Percentiles rank a stretch among this genome's conserved stretches.
Evolutionary conservation across 2,888 invertebrate species (phyloP).

Genomic region (Seira sanloemensis): DNA sequence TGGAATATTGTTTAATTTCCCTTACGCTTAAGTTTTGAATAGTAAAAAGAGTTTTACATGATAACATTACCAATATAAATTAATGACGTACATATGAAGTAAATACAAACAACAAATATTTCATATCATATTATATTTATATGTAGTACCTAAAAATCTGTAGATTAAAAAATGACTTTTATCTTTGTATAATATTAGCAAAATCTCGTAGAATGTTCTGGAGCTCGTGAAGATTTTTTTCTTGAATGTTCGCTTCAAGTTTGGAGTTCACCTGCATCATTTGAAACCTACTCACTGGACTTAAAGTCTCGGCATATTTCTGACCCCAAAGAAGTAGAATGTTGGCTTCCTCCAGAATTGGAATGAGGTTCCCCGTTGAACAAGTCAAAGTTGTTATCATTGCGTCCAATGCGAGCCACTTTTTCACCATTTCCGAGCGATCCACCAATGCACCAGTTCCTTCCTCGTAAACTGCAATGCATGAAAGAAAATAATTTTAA

Average conservation of each 20-base stretch:
- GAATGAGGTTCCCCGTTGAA: conserved; percentile 73
- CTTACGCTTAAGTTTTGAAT: conserved; percentile 8
- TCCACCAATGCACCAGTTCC: conserved; percentile 65
- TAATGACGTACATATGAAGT: not conserved
- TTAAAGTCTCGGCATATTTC: conserved; percentile 72
- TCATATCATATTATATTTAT: not conserved
- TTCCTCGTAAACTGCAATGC: conserved; percentile 59
- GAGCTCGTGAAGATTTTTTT: conserved; percentile 72
- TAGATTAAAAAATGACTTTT: conserved; percentile 58
- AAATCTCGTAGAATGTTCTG: conserved; percentile 73
- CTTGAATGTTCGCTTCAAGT: conserved; percentile 72
- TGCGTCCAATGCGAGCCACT: conserved; percentile 73
- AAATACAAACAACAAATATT: not conserved
- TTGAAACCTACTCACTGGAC: conserved; percentile 72
- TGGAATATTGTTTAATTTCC: not conserved
- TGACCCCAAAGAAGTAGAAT: conserved; percentile 73
- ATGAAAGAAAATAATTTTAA: conserved; percentile 17
- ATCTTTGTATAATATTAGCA: conserved; percentile 73
- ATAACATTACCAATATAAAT: not conserved
- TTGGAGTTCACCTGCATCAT: conserved; percentile 72
- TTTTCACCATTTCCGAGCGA: conserved; percentile 72
- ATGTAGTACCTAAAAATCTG: conserved; percentile 24
- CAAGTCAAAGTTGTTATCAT: conserved; percentile 73
- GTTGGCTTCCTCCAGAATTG: conserved; percentile 73
- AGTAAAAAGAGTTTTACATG: conserved; percentile 33